These are phyloP conservation scores for Sorex maritimensis DNA, from an alignment of 2,797 vertebrate genomes.

Conservation along the genomic window DNA sequence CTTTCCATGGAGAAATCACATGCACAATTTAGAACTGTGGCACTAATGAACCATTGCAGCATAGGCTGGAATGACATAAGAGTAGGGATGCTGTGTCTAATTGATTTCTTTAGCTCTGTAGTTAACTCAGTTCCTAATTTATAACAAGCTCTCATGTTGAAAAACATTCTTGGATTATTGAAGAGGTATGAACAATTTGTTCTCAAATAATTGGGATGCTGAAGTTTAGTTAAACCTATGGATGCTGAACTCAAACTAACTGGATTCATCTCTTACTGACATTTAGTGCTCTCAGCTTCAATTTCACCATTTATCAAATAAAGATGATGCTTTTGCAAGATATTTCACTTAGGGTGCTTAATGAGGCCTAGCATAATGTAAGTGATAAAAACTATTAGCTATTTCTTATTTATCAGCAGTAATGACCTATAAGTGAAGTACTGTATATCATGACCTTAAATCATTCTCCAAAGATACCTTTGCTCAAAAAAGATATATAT, in stretches of 20 bases:
- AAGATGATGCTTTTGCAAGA: conserved; percentile 12
- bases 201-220: neutral
- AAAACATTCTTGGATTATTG: neutral
- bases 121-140: neutral
- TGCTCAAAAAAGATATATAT: neutral
- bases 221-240: neutral
- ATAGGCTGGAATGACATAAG: neutral
- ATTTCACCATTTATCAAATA: conserved; percentile 47
- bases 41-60: neutral
- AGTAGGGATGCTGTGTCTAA: neutral
- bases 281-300: conserved; percentile 1
- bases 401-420: conserved; percentile 32
- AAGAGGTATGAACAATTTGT: neutral
- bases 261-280: neutral
- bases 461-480: conserved; percentile 20
- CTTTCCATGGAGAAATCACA: conserved; percentile 44
- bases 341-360: conserved; percentile 16
- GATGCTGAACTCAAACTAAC: neutral
- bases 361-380: neutral
- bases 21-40: neutral
- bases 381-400: neutral
- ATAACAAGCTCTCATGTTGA: conserved; percentile 8
- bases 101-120: neutral
- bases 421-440: conserved; percentile 5
- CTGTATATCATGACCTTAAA: neutral